Evolutionary conservation across 2,888 invertebrate species (phyloP).

Genomic region (Melanotus villosus): DNA sequence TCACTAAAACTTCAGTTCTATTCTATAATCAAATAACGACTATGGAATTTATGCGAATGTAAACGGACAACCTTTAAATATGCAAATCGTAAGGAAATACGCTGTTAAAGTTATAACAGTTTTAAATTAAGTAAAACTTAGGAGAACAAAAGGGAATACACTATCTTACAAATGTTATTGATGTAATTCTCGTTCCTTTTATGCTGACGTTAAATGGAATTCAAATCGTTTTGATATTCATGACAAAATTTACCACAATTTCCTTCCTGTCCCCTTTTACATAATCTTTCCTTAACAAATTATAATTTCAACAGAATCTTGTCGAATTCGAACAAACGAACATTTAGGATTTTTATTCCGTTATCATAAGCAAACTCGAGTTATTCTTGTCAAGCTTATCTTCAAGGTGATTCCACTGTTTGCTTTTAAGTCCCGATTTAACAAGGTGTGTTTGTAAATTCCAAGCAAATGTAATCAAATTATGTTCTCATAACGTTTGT

Average conservation of each 20-base stretch:
- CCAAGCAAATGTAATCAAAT: not conserved
- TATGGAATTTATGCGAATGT: too few species aligned
- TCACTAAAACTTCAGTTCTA: too few species aligned
- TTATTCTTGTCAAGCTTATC: not conserved
- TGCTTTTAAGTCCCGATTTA: not conserved
- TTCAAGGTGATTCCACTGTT: not conserved
- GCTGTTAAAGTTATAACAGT: too few species aligned
- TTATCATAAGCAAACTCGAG: too few species aligned
- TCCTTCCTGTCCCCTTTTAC: not conserved
- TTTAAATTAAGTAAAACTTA: too few species aligned
- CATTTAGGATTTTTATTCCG: not conserved
- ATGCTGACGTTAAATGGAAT: not conserved
- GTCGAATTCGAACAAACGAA: not conserved
- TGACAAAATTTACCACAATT: not conserved
- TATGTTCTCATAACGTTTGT: too few species aligned
- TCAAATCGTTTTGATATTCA: not conserved
- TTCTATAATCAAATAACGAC: too few species aligned
- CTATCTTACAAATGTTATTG: not conserved
- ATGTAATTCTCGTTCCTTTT: not conserved
- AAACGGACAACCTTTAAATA: too few species aligned
- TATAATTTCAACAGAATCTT: not conserved
- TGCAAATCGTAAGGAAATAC: too few species aligned
- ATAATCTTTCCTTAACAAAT: not conserved
- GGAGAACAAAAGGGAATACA: too few species aligned
- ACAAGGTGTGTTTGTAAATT: not conserved